These are phyloP conservation scores for Andrena cerasifolii DNA, from an alignment of 1,140 invertebrate genomes.

Conservation along the genomic window DNA sequence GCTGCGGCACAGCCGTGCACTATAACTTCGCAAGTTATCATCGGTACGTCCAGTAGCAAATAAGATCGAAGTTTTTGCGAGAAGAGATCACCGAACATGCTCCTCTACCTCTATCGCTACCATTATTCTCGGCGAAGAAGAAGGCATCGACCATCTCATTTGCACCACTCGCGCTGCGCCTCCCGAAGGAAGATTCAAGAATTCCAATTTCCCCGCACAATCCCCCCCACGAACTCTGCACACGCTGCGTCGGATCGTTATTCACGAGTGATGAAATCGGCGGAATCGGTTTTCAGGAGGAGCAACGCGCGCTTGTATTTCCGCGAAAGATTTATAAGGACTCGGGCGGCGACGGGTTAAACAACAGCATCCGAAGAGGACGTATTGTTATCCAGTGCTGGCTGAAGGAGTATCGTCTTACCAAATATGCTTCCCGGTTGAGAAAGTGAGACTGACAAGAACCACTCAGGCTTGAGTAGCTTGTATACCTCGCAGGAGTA, in stretches of 20 bases:
- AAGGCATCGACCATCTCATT: no score
- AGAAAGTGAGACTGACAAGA: constrained; percentile 64
- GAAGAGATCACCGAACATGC: no score
- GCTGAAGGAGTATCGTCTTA: constrained; percentile 55
- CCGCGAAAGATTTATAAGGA: constrained; percentile 1
- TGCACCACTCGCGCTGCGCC: no score
- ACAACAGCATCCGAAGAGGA: constrained; percentile 29
- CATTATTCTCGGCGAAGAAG: no score
- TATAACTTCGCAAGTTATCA: no score
- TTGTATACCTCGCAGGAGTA: constrained; percentile 60
- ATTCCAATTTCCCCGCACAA: no score
- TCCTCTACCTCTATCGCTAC: no score
- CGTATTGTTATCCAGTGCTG: constrained; percentile 49
- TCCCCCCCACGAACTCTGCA: no score
- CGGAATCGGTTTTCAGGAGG: neutral
- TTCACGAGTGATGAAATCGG: neutral
- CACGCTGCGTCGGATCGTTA: neutral
- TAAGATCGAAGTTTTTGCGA: no score
- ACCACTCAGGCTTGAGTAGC: constrained; percentile 57
- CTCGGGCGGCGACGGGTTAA: constrained; percentile 14
- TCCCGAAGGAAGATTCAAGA: no score
- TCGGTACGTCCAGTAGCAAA: no score
- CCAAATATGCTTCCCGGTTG: constrained; percentile 60
- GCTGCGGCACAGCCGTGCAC: no score
- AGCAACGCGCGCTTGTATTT: constrained; percentile 8